These are phyloP conservation scores for Anthoscopus minutus DNA, from an alignment of 2,113 vertebrate genomes.

Conservation along the genomic window DNA sequence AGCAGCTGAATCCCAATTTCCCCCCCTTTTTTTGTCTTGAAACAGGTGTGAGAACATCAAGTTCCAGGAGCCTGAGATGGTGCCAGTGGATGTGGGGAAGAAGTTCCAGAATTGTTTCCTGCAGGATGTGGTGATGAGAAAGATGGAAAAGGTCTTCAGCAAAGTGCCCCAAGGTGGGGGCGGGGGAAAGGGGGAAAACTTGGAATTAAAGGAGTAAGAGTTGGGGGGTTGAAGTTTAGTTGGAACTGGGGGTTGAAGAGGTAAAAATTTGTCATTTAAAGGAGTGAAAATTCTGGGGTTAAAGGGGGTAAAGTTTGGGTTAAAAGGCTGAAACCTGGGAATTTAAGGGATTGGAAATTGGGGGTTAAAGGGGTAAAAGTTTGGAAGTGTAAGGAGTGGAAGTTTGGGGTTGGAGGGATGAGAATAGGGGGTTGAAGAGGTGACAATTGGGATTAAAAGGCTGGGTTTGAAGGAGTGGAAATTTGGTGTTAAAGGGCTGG, in stretches of 20 bases:
- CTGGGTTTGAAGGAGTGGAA: neutral
- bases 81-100: constrained; percentile 64
- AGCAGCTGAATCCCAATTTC: neutral
- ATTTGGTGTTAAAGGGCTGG: neutral
- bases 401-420: neutral
- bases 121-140: constrained; percentile 71
- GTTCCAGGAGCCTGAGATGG: constrained; percentile 67
- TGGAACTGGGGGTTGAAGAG: neutral
- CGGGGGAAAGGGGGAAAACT: too few species aligned
- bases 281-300: neutral
- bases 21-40: accelerated
- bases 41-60: constrained; percentile 69
- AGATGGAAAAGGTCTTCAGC: constrained; percentile 65
- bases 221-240: too few species aligned
- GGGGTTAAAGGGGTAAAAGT: neutral
- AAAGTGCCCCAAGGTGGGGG: constrained; percentile 37
- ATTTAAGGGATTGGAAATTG: neutral
- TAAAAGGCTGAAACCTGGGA: neutral
- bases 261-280: neutral
- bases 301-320: too few species aligned
- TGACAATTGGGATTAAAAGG: too few species aligned
- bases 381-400: too few species aligned
- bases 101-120: constrained; percentile 71
- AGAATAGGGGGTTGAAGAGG: neutral
- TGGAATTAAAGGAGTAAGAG: neutral